Base-by-base conservation (phyloP, 2,113 vertebrate genomes). In the Notothenia coriiceps region DNA sequence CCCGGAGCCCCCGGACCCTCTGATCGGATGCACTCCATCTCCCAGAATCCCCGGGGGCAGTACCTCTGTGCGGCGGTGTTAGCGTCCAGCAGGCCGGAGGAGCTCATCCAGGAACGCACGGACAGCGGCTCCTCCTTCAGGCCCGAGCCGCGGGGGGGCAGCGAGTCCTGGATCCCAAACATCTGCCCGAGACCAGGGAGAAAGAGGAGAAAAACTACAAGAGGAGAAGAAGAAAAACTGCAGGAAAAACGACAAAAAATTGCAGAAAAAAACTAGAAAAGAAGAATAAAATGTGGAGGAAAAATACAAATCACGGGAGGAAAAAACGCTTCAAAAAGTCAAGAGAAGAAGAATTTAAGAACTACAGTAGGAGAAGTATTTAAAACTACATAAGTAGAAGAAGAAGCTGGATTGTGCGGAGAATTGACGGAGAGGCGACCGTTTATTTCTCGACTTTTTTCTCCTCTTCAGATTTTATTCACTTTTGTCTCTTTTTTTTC, bases 71-170 rank as follows among this genome's bases (percentile, higher is more conserved):
- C 92, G 0, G 92, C 92, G 1, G 91, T 90, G 85, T 85, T 87
- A 84, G 92, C 89, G 54, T 93, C 89, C 77, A 92, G 82, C 80
- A 91, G 86, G 25, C 89, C 86, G 61, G 82, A 62, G 10, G 89
- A 83, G 83, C 87, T 89, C 89, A 92, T 91, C 92, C 92, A 93
- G 71, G 91, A 92, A 72, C 92, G 92, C 0, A 87, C 92, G 0
- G 86, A 69, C 70, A 90, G 86, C 64, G 92, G 92, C 84, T 92
- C 92, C 87, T 93, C 92, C 86, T 93, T 92, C 92, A 91, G 70
- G 73, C 63, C 68, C 43, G 85, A 79, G 76, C 90, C 92, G 0
- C 89, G 90, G 76, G 92, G 90, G 76, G 92, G 91, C 47, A 89
- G 51, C 50, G 65, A 77, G 65, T 91, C 90, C 82, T 90, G 89